Base-by-base conservation (phyloP, 2,797 vertebrate species). In the Zenarchopterus dispar region DNA sequence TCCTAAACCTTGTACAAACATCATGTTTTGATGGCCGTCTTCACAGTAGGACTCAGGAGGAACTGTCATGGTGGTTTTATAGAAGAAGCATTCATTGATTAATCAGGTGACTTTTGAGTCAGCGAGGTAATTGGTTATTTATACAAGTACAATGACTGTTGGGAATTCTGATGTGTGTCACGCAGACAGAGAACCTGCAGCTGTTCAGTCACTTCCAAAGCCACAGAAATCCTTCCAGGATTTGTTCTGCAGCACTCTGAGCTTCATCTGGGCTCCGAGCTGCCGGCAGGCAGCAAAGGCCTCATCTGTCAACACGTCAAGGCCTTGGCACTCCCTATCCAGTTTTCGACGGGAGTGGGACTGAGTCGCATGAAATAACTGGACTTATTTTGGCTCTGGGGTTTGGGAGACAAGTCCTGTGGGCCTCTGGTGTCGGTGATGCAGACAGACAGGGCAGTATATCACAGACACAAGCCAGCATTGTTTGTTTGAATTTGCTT, bases 401-500 rank as follows among this genome's bases (percentile, higher is more conserved):
- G 36, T 75, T 73, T n/a, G 59, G 57, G 72, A 80, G 70, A 70
- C 45, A 41, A 56, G 75, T 88, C 62, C 67, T 7, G 45, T 23
- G 61, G 70, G 75, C 54, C n/a, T 70, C 52, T 44, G 43, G 62
- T 77, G 73, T 80, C 49, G 77, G 69, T 78, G 57, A 85, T 78
- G 71, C 44, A 83, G 70, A 84, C 76, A 70, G 81, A 73, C 69
- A 60, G 2, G 58, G 46, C 72, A 57, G 56, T 70, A 73, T 80
- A 77, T 85, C 65, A 53, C 73, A 79, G 63, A 84, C 63, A 81
- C 71, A 84, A 86, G 63, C 57, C 49, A 15, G 75, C 60, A 70
- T 78, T 87, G 82, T 89, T 90, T 90, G 78, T 84, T 84, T 87
- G 72, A 73, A 83, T 88, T 84, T 73, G 68, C 70, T 84, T 84